These are phyloP conservation scores for Thera obeliscata DNA, from an alignment of 2,888 invertebrate species.

Conservation along the genomic window DNA sequence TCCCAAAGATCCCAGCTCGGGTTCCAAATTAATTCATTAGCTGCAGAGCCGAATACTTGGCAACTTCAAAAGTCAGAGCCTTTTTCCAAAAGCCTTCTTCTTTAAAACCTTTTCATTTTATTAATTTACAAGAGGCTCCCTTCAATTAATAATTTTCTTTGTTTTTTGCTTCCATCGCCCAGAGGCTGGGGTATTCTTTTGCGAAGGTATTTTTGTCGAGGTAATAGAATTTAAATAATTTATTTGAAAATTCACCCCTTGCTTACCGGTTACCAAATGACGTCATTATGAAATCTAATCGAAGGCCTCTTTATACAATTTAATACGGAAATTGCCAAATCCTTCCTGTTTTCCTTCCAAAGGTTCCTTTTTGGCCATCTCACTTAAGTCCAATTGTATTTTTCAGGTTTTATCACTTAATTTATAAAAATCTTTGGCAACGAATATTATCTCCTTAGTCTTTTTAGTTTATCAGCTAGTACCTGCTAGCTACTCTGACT, in stretches of 20 bases:
- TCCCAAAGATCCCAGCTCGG: conserved; percentile 2
- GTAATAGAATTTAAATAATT: conserved; percentile 20
- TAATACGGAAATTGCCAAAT: neutral
- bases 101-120: conserved; percentile 42
- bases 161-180: conserved; percentile 40
- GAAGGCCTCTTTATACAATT: neutral
- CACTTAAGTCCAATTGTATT: too few relatives aligned
- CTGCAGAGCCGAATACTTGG: conserved; percentile 24
- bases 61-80: conserved; percentile 34
- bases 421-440: too few relatives aligned
- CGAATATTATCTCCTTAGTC: too few relatives aligned
- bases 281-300: conserved; percentile 7
- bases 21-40: conserved; percentile 30
- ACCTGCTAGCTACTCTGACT: too few relatives aligned
- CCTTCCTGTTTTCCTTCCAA: neutral
- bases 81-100: conserved; percentile 38
- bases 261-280: conserved; percentile 15
- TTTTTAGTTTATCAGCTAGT: too few relatives aligned
- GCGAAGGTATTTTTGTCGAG: conserved; percentile 30
- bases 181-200: conserved; percentile 31
- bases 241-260: conserved; percentile 19
- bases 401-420: too few relatives aligned
- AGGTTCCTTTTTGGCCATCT: too few relatives aligned
- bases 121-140: conserved; percentile 43
- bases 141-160: conserved; percentile 45